phyloP scores from a whole-genome alignment of 2,113 vertebrate species.

The Haemorhous mexicanus region DNA sequence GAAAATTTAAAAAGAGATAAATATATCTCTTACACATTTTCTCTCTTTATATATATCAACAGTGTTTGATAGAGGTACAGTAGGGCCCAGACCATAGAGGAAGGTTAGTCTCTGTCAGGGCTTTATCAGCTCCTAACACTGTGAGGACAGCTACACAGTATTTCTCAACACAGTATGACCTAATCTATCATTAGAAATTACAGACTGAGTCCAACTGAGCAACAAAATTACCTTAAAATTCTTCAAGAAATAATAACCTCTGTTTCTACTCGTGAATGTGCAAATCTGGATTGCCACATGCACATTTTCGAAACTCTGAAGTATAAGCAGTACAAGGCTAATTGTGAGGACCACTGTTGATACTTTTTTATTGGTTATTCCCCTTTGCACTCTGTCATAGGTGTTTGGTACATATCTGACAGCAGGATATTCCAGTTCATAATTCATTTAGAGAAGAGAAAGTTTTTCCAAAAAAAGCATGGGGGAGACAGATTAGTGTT shows the following conservation, averaged over 20 bases:
- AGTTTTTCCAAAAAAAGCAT: background rate
- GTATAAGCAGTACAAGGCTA: background rate
- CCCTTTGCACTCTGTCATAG: background rate
- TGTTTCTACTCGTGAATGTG: background rate
- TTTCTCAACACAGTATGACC: background rate
- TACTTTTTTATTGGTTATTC: background rate
- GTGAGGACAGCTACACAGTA: background rate
- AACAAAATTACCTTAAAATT: background rate
- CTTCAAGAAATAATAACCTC: background rate
- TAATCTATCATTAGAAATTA: background rate
- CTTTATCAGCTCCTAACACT: background rate
- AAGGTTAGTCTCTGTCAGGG: background rate
- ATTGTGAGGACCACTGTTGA: background rate
- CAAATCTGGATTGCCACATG: background rate
- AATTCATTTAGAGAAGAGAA: background rate
- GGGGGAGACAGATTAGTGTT: background rate
- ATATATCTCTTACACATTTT: background rate
- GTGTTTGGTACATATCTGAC: background rate
- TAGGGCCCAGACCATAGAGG: background rate
- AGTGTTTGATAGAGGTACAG: background rate
- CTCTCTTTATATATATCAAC: background rate
- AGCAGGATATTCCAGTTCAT: background rate
- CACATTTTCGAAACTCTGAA: background rate
- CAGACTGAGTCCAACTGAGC: accelerated
- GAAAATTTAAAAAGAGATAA: background rate